phyloP scores from a whole-genome alignment of 2,888 invertebrate species.

The Latheticus oryzae region DNA sequence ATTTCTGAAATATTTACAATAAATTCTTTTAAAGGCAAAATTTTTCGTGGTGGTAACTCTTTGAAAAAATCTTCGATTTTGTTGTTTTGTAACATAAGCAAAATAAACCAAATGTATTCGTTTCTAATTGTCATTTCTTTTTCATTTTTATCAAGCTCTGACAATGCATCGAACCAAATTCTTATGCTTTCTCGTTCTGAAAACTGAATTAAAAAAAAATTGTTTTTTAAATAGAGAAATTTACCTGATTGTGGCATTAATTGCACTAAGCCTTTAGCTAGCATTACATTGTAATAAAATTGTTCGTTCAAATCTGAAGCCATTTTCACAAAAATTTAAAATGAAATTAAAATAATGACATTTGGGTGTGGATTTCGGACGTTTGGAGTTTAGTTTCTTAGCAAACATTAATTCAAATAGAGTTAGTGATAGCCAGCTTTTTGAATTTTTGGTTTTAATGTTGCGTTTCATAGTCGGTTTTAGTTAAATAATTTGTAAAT shows the following conservation, averaged over 20 bases:
- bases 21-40: conserved; percentile 51
- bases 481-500: no score
- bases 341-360: not conserved
- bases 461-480: no score
- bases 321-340: conserved; percentile 15
- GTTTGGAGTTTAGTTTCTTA: no score
- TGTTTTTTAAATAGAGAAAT: not conserved
- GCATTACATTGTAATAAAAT: conserved; percentile 65
- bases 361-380: no score
- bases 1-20: no score
- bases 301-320: conserved; percentile 57
- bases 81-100: conserved; percentile 64
- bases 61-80: conserved; percentile 63
- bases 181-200: conserved; percentile 56
- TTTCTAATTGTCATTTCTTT: conserved; percentile 61
- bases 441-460: no score
- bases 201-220: conserved; percentile 34
- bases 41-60: conserved; percentile 56
- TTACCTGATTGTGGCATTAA: conserved; percentile 62
- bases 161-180: conserved; percentile 63
- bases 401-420: no score
- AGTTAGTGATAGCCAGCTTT: no score
- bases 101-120: conserved; percentile 66
- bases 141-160: conserved; percentile 55
- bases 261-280: conserved; percentile 64